Conservation (phyloP, 2,888 invertebrate genomes). For the Ennomos fuscantarius region DNA sequence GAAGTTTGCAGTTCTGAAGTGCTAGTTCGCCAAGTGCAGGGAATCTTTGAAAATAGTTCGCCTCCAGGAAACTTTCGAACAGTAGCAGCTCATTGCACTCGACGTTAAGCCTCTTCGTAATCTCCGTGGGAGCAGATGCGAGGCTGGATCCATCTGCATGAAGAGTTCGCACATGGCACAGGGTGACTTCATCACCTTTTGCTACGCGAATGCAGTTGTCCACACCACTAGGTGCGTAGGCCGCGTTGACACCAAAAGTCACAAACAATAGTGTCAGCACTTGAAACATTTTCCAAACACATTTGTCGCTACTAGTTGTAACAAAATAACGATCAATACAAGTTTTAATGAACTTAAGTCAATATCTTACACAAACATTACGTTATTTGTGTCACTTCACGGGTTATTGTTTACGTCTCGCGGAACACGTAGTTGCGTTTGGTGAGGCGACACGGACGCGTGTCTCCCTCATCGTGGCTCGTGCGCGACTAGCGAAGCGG, state of each 20-base stretch:
- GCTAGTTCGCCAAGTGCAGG: conserved; percentile 90
- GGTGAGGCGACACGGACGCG: conserved; percentile 67
- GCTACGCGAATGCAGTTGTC: conserved; percentile 70
- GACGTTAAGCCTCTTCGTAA: conserved; percentile 89
- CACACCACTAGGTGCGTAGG: conserved; percentile 72
- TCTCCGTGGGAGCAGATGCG: conserved; percentile 86
- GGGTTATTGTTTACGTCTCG: conserved; percentile 76
- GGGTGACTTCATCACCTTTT: conserved; percentile 83
- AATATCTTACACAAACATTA: conserved; percentile 52
- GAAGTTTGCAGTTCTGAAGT: conserved; percentile 92
- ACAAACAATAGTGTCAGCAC: conserved; percentile 80
- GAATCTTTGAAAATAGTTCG: conserved; percentile 90
- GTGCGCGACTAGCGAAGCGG: conserved; percentile 71
- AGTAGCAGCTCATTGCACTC: conserved; percentile 91
- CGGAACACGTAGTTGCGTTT: conserved; percentile 65
- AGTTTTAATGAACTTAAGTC: conserved; percentile 58
- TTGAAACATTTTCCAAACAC: conserved; percentile 81
- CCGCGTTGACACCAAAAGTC: conserved; percentile 79
- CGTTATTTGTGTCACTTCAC: conserved; percentile 65
- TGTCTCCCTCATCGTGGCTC: conserved; percentile 74
- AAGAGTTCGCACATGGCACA: conserved; percentile 89
- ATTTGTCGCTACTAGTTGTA: conserved; percentile 66
- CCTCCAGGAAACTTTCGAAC: conserved; percentile 91
- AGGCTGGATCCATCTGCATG: conserved; percentile 88
- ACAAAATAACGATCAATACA: conserved; percentile 51